Base-by-base conservation (phyloP, 2,888 invertebrate genomes). In the Harpalus rubripes region DNA sequence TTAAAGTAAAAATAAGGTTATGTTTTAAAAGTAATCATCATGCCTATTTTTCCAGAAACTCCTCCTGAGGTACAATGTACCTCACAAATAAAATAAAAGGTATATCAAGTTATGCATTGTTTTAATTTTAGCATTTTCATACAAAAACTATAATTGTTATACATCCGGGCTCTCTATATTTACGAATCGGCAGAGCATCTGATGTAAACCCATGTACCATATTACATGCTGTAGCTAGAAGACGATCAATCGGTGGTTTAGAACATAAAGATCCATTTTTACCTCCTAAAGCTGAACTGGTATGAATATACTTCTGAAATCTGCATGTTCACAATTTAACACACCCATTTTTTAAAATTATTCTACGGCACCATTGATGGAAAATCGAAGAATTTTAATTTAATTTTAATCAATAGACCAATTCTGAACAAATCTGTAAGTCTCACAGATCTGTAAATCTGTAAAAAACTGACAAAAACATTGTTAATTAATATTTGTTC, bases 141-240 rank as follows among this genome's bases (percentile, higher is more conserved):
- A 95, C 96, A 0, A 95, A 96, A 88, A 95, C 95, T 86, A 96
- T 97, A 61, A 95, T 99, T 85, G 95, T 98, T n/a, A 97, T 98
- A 84, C 98, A 98, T 90, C 98, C 98, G 18, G 98, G 98, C 7
- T 98, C 98, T 0, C 93, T 96, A 74, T 95, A 97, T 90, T 93
- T 98, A 26, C 93, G 98, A 86, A 96, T 98, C 89, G 98, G 98
- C 0, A 92, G 97, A 88, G 98, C 98, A 0, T 97, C 98, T 0
- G 98, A 98, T 90, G 92, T 97, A 2, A 94, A 96, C 89, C 98
- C 98, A 8, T 93, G 96, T 83, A 96, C 95, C 56, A 93, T 98
- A 85, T 92, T 98, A 0, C 98, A 98, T 91, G 97, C 96, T 72
- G 94, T 98, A 85, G 97, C 97, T 0, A 93, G 97, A 85, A 94